phyloP scores from a whole-genome alignment of 1,140 invertebrate species.

The Drosophila oshimai region DNA sequence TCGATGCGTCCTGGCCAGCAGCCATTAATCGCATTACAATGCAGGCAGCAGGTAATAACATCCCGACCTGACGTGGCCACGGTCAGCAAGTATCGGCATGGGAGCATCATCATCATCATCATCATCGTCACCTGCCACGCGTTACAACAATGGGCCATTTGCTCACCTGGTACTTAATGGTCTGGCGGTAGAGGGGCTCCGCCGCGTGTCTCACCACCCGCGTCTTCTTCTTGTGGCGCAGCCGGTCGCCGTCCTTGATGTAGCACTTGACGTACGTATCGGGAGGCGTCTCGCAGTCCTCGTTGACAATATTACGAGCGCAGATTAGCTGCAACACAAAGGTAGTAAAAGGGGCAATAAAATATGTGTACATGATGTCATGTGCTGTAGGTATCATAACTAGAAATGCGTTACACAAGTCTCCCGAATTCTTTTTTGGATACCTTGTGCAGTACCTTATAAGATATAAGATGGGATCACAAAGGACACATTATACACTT shows the following conservation, averaged over 20 bases:
- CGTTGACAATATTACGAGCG: conserved; percentile 83
- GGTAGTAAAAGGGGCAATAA: conserved; percentile 1
- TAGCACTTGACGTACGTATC: conserved; percentile 98
- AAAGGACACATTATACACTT: no score
- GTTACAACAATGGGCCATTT: conserved; percentile 35
- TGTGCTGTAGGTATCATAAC: background rate
- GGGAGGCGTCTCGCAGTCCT: conserved; percentile 83
- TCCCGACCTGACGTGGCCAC: conserved; percentile 15
- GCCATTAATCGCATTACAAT: conserved; percentile 68
- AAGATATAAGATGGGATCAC: no score
- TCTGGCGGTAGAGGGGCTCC: conserved; percentile 93
- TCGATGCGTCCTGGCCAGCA: conserved; percentile 9
- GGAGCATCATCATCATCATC: conserved; percentile 15
- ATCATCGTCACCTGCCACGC: conserved; percentile 24
- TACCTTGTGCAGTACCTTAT: background rate
- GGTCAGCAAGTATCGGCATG: background rate
- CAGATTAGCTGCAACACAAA: conserved; percentile 76
- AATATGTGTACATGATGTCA: background rate
- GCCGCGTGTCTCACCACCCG: conserved; percentile 89
- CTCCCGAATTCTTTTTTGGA: background rate
- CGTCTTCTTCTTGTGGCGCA: conserved; percentile 95
- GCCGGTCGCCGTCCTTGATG: conserved; percentile 92
- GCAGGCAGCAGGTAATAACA: conserved; percentile 26
- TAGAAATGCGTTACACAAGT: background rate
- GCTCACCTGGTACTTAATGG: conserved; percentile 90